Evolutionary conservation across 2,797 vertebrate species (phyloP).

Genomic region (Toxotes lorentzi): DNA sequence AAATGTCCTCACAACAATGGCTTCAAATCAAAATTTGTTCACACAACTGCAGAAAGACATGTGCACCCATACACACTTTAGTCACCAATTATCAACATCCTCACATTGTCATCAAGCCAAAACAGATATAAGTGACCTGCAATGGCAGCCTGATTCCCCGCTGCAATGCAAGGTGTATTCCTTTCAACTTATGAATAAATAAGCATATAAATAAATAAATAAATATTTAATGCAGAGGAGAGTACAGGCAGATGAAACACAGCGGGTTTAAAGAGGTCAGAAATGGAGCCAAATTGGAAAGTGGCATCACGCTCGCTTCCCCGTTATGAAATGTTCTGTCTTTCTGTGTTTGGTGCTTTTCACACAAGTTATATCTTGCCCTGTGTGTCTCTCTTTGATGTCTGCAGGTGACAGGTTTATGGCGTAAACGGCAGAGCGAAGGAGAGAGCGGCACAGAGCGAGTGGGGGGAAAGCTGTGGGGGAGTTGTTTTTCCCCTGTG

Average conservation of each 20-base stretch:
- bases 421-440: slow-evolving; percentile 47
- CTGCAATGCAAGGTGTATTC: slow-evolving; percentile 12
- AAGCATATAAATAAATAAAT: slow-evolving; percentile 21
- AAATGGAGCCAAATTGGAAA: slow-evolving; percentile 70
- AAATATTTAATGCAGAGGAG: slow-evolving; percentile 22
- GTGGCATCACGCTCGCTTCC: slow-evolving; percentile 32
- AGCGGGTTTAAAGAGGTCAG: slow-evolving; percentile 62
- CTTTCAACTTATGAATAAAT: slow-evolving; percentile 35
- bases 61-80: background rate
- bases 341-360: slow-evolving; percentile 62
- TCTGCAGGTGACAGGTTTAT: slow-evolving; percentile 66
- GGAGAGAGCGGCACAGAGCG: slow-evolving; percentile 2
- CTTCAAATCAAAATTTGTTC: too few species aligned
- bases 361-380: slow-evolving; percentile 60
- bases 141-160: background rate
- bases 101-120: slow-evolving; percentile 16
- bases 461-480: background rate
- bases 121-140: slow-evolving; percentile 42
- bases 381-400: slow-evolving; percentile 71
- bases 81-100: slow-evolving; percentile 35
- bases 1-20: too few species aligned
- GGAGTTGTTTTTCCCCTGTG: background rate
- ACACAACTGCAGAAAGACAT: too few species aligned
- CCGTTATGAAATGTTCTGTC: slow-evolving; percentile 58
- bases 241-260: slow-evolving; percentile 50